Evolutionary conservation across 2,797 vertebrate genomes (phyloP).

Genomic region (Sebastes melanostomus): DNA sequence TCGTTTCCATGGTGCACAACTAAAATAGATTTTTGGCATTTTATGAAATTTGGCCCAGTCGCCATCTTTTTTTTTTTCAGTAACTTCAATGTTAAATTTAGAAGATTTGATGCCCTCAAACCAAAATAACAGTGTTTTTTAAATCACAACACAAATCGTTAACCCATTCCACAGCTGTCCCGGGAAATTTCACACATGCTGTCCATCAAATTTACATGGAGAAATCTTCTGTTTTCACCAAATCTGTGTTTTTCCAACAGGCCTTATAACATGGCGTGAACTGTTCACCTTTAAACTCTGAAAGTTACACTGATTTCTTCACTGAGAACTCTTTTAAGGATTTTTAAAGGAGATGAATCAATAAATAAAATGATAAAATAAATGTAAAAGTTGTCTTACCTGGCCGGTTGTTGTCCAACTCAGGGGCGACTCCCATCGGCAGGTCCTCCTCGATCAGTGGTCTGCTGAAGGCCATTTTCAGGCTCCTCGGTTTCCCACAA

Average conservation of each 20-base stretch:
- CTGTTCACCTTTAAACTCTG: not conserved
- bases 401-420: not conserved
- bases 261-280: not conserved
- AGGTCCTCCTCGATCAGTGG: not conserved
- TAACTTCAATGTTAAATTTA: no score
- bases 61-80: no score
- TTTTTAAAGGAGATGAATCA: not conserved
- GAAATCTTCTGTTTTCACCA: no score
- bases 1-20: no score
- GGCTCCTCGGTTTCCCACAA: not conserved
- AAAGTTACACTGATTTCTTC: not conserved
- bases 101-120: no score
- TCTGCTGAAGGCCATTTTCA: not conserved
- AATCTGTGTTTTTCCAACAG: no score
- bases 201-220: no score
- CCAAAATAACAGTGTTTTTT: fast-evolving
- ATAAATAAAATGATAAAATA: not conserved
- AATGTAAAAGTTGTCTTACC: not conserved
- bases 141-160: no score
- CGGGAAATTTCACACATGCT: no score
- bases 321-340: not conserved
- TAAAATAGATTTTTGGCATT: no score
- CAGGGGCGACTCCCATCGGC: not conserved
- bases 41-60: no score
- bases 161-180: no score